Percentiles rank a stretch among this genome's conserved stretches.
Evolutionary conservation across 2,113 vertebrate genomes (phyloP).

Genomic region (Baryphthengus martii): DNA sequence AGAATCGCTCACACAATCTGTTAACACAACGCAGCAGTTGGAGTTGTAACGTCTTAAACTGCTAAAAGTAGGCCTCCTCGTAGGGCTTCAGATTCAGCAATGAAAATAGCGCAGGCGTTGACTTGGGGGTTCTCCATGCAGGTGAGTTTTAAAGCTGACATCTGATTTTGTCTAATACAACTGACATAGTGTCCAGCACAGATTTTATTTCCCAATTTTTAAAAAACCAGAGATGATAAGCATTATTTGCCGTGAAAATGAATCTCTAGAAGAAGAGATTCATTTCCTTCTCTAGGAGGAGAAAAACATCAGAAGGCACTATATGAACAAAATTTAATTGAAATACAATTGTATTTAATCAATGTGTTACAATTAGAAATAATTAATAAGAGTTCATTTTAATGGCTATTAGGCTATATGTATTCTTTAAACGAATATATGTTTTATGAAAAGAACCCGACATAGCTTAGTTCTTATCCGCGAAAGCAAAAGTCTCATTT

Average conservation of each 20-base stretch:
- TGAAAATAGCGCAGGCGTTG: background rate
- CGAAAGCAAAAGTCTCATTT: background rate
- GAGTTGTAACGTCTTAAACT: background rate
- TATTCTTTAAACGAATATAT: slow-evolving; percentile 51
- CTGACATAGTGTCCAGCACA: background rate
- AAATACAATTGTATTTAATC: slow-evolving; percentile 40
- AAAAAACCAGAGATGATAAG: slow-evolving; percentile 22
- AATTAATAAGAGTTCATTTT: slow-evolving; percentile 6
- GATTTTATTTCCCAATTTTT: slow-evolving; percentile 17
- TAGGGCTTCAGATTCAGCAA: background rate
- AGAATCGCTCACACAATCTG: background rate
- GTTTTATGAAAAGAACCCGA: slow-evolving; percentile 15
- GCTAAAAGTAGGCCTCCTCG: background rate
- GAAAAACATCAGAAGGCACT: background rate
- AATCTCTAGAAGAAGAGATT: background rate
- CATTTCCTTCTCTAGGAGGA: background rate
- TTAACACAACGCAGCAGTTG: background rate
- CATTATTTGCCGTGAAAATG: background rate
- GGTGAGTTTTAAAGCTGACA: background rate
- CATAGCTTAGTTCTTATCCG: background rate
- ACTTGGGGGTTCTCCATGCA: background rate
- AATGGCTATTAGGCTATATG: slow-evolving; percentile 19
- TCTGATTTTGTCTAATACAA: background rate
- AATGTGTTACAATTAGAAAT: slow-evolving; percentile 45
- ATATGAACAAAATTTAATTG: slow-evolving; percentile 24